These are phyloP conservation scores for Ctenodactylus gundi DNA, from an alignment of 2,113 vertebrate species.

Conservation along the genomic window DNA sequence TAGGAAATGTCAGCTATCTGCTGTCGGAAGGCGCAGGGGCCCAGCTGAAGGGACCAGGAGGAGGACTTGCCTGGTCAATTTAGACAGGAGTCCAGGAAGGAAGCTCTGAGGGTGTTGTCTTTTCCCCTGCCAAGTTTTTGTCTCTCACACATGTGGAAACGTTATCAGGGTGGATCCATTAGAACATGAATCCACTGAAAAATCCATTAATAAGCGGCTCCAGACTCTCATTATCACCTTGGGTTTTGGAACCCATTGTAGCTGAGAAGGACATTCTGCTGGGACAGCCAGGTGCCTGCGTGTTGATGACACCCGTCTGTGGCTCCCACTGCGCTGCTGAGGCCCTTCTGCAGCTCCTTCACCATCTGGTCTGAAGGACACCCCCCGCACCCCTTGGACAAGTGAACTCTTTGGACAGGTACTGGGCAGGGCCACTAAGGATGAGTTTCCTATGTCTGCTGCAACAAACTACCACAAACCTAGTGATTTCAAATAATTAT, in stretches of 20 bases:
- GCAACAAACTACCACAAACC: background rate
- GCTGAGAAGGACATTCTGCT: background rate
- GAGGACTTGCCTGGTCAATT: background rate
- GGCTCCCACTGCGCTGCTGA: no score
- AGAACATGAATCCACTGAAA: background rate
- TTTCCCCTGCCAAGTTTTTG: constrained; percentile 40
- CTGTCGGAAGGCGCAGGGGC: background rate
- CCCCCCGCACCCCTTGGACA: background rate
- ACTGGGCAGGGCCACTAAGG: background rate
- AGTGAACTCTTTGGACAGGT: background rate
- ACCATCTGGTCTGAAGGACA: background rate
- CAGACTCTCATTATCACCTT: background rate
- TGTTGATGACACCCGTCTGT: background rate
- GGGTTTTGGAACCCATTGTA: background rate
- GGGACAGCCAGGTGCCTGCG: background rate
- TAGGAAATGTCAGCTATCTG: background rate
- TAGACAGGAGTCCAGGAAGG: constrained; percentile 39
- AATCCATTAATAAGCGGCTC: background rate
- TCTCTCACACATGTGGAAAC: constrained; percentile 38
- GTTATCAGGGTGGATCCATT: constrained; percentile 20
- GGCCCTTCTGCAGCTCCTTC: background rate
- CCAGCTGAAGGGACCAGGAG: background rate
- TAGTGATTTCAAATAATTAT: background rate
- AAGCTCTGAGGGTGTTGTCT: constrained; percentile 45
- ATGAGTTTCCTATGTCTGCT: background rate